phyloP scores from a whole-genome alignment of 2,113 vertebrate species.

The Leptodactylus fuscus region DNA sequence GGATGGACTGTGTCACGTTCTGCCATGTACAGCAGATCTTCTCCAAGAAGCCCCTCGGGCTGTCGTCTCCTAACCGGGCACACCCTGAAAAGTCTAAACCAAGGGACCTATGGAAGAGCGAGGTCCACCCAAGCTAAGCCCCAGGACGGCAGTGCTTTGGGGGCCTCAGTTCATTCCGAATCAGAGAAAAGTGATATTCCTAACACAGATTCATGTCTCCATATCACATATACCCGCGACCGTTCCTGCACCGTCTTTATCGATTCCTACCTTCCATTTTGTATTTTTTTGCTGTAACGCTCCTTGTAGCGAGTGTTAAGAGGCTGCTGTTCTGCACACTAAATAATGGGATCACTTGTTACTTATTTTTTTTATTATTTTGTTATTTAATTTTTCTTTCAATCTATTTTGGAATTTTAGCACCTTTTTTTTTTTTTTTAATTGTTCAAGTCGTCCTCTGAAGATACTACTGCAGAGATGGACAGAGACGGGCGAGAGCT shows the following conservation, averaged over 20 bases:
- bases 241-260: neutral
- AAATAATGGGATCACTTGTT: constrained; percentile 39
- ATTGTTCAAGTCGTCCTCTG: constrained; percentile 27
- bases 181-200: constrained; percentile 22
- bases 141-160: constrained; percentile 2
- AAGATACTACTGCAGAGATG: constrained; percentile 26
- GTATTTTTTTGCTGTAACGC: constrained; percentile 25
- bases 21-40: constrained; percentile 5
- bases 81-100: neutral
- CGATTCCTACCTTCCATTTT: constrained; percentile 36
- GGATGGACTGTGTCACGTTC: neutral
- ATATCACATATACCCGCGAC: constrained; percentile 3
- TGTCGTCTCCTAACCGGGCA: neutral
- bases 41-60: neutral
- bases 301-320: constrained; percentile 36
- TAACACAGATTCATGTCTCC: neutral
- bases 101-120: neutral
- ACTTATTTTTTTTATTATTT: constrained; percentile 2
- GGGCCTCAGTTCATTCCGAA: constrained; percentile 37
- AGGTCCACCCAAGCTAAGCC: neutral
- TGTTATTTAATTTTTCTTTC: constrained; percentile 45
- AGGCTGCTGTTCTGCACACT: constrained; percentile 54
- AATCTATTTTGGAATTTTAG: constrained; percentile 36
- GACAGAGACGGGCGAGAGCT: neutral
- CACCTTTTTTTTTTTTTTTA: constrained; percentile 37